Base-by-base conservation (phyloP, 2,797 vertebrate species). In the Megaceryle alcyon region DNA sequence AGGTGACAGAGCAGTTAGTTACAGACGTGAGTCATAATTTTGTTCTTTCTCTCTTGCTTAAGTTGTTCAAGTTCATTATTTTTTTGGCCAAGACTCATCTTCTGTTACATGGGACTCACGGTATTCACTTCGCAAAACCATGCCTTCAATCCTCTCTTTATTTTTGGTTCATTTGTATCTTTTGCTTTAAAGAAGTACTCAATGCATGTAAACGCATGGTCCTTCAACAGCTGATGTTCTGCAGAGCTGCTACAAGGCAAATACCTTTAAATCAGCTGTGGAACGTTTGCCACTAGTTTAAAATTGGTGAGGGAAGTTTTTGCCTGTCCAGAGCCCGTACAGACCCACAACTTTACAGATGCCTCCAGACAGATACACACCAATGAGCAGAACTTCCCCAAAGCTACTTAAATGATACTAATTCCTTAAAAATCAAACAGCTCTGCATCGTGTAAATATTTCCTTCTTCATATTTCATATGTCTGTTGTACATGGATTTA, bases 51-150 rank as follows among this genome's bases (percentile, higher is more conserved):
- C 91, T 95, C 89, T 98, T 91, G 16, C 98, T 98, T 93, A 98
- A 99, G 98, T 97, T 99, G 96, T 99, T 99, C 97, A 98, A 99
- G 98, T 99, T 99, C 96, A 98, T 99, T 98, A 98, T 98, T 97
- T 99, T 99, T 98, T 97, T 99, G 97, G 98, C 98, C 83, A 98
- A 99, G 97, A 99, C 98, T 98, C 97, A 98, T 99, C 98, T 99
- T 99, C 98, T 98, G 98, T 93, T 98, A 98, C 97, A 99, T 99
- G 98, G 98, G 98, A 95, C 98, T 98, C 35, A 97, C 98, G 3
- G 89, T 99, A 84, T 98, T 99, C 97, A 98, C 97, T 0, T 99
- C 98, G 97, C 98, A 98, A 97, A 98, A 98, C 91, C 98, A 98
- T 78, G 97, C 98, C 97, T 99, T 99, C 97, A 98, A 97, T 91